Conservation (phyloP, 2,113 vertebrate species). For the Eulemur rufifrons region DNA sequence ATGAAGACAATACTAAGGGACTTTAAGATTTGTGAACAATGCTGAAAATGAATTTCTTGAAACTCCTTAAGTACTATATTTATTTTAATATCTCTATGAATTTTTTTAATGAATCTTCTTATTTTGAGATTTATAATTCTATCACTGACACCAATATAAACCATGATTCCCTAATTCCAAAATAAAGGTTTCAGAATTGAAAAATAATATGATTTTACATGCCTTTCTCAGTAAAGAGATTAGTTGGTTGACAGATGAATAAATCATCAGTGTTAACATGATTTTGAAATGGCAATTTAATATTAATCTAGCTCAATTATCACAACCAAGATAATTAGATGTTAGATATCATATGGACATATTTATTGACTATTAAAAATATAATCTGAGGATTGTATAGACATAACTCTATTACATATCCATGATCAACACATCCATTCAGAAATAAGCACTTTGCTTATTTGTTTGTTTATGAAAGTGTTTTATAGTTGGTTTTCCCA, state of each 20-base stretch:
- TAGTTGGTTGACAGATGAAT: background rate
- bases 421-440: background rate
- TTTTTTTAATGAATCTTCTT: background rate
- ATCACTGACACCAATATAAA: background rate
- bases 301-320: background rate
- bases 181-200: background rate
- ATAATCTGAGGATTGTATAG: background rate
- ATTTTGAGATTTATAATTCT: background rate
- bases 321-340: background rate
- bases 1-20: background rate
- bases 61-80: background rate
- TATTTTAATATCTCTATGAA: background rate
- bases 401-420: background rate
- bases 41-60: background rate
- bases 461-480: background rate
- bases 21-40: background rate
- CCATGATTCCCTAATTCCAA: background rate
- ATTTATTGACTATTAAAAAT: background rate
- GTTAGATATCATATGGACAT: background rate
- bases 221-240: background rate
- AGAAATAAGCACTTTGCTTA: background rate
- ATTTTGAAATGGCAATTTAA: background rate
- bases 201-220: background rate
- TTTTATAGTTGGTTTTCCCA: background rate
- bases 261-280: background rate